Evolutionary conservation across 2,888 invertebrate species (phyloP), one percentile per base, ranked within the genome.

Genomic region (Lamellibrachia columna): DNA sequence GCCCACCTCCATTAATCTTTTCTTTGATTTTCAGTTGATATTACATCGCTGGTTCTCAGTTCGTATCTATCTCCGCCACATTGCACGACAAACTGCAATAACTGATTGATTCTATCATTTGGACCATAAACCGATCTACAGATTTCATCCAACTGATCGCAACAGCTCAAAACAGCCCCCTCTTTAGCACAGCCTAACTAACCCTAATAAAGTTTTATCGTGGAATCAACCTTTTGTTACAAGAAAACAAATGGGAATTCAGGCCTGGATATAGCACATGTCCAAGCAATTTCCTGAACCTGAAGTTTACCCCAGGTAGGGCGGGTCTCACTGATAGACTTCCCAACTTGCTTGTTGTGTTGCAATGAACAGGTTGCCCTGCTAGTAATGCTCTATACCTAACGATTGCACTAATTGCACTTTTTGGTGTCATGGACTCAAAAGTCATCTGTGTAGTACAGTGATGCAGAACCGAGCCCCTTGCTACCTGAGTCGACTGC

Each of bases 21-120:
- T 75, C 75, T 75, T 75, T 75, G 75, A 75, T 75, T 22, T 75
- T 75, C 75, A 15, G n/a, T 75, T 75, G 75, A 75, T 15, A 75
- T 75, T 15, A 75, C 22, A 75, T 75, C 75, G 75, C 75, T 75
- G 75, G 75, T 75, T 75, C 75, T 75, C 75, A 75, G 75, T 75
- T 22, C 22, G 22, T 75, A 6, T 75, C 75, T 75, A 75, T 75
- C 75, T 75, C 75, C 4, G 11, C 60, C 60, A 60, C 3, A 60
- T 15, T 15, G 22, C 75, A 75, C 22, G n/a, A 75, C 75, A 75
- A 75, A 75, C 75, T 75, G 75, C 75, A 75, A n/a, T 75, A 15
- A 75, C n/a, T n/a, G 0, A 75, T 75, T n/a, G 75, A 75, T 22
- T 75, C 75, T 22, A n/a, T n/a, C 75, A 3, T n/a, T 75, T 15